These are phyloP conservation scores for Pyrrhia umbra DNA, from an alignment of 2,888 invertebrate genomes.

Conservation along the genomic window DNA sequence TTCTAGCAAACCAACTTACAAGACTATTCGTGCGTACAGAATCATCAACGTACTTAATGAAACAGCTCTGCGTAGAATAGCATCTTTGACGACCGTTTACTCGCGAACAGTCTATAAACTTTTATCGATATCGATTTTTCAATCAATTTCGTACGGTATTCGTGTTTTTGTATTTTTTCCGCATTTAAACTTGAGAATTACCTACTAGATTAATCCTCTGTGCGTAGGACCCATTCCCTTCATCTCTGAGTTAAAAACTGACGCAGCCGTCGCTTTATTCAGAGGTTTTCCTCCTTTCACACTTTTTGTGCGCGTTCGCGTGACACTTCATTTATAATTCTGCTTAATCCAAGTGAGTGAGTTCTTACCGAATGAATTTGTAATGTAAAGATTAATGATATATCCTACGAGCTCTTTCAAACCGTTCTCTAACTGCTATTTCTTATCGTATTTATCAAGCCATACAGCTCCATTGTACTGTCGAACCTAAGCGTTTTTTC, in stretches of 20 bases:
- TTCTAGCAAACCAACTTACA: constrained; percentile 1
- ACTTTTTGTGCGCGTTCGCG: constrained; percentile 84
- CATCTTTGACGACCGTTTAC: constrained; percentile 39
- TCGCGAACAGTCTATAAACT: constrained; percentile 44
- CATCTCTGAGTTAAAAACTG: constrained; percentile 80
- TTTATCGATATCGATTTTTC: constrained; percentile 63
- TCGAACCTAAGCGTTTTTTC: constrained; percentile 50
- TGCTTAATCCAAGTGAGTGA: constrained; percentile 88
- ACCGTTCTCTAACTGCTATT: constrained; percentile 73
- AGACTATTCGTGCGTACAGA: constrained; percentile 5
- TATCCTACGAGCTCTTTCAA: constrained; percentile 78
- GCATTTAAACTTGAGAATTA: constrained; percentile 74
- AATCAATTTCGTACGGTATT: constrained; percentile 62
- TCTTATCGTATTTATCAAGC: constrained; percentile 77
- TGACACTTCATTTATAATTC: constrained; percentile 90
- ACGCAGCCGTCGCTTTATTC: constrained; percentile 76
- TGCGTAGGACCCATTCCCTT: constrained; percentile 75
- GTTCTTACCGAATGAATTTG: constrained; percentile 89
- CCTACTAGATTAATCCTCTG: constrained; percentile 73
- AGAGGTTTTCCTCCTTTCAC: constrained; percentile 80
- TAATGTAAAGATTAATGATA: constrained; percentile 89
- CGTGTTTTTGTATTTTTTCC: constrained; percentile 66
- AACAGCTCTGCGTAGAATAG: constrained; percentile 25
- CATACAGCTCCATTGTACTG: constrained; percentile 67
- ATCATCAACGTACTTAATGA: constrained; percentile 39